phyloP scores from a whole-genome alignment of 2,113 vertebrate genomes.

The Ammodramus savannarum region DNA sequence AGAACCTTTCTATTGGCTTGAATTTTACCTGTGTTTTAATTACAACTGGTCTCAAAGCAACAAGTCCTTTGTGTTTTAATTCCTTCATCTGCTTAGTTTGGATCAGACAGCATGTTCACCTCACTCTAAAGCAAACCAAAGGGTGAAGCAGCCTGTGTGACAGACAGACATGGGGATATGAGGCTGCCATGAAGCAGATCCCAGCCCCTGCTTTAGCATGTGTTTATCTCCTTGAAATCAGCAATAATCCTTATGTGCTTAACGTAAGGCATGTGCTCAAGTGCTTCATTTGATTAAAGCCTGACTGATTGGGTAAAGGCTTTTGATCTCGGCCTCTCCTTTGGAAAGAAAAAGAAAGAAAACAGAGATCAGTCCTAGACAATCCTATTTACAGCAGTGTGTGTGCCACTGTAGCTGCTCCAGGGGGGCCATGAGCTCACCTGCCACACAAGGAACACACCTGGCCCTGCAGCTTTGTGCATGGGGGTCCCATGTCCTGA shows the following conservation, averaged over 20 bases:
- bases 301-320: not conserved
- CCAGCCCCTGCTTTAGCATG: not conserved
- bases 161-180: not conserved
- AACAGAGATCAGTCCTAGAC: not conserved
- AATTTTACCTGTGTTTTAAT: not conserved
- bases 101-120: not conserved
- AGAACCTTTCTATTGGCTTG: not conserved
- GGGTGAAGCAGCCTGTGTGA: not conserved
- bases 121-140: not conserved
- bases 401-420: not conserved
- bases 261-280: not conserved
- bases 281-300: constrained; percentile 33
- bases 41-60: not conserved
- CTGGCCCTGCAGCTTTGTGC: rapidly evolving
- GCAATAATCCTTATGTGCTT: constrained; percentile 14
- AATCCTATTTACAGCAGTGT: not conserved
- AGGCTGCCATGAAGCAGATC: not conserved
- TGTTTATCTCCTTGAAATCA: constrained; percentile 34
- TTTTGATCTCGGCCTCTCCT: constrained; percentile 19
- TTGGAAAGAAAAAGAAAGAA: not conserved
- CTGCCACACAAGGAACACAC: rapidly evolving
- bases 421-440: not conserved
- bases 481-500: rapidly evolving
- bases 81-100: not conserved
- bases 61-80: not conserved